Percentiles rank a stretch among this genome's conserved stretches.
Evolutionary conservation across 2,797 vertebrate genomes (phyloP).

Genomic region (Cyprinodon diabolis): DNA sequence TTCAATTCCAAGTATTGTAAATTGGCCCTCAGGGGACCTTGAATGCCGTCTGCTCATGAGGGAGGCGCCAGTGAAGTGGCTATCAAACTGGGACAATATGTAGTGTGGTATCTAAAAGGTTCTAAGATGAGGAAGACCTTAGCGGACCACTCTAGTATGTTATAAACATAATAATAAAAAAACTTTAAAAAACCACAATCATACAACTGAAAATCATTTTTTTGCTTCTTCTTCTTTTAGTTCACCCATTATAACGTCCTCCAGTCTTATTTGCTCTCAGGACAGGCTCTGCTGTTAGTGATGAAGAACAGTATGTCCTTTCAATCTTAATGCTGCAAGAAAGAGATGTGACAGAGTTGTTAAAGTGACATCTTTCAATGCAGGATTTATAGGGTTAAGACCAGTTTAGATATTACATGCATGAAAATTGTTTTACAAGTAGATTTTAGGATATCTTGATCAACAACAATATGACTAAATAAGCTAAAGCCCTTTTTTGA

Average conservation of each 20-base stretch:
- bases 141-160: neutral
- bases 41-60: conserved; percentile 1
- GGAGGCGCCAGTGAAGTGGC: neutral
- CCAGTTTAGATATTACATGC: neutral
- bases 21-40: conserved; percentile 3
- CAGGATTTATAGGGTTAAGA: neutral
- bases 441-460: neutral
- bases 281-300: neutral
- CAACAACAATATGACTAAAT: neutral
- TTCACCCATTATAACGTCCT: neutral
- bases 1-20: conserved; percentile 1
- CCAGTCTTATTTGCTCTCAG: neutral
- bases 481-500: neutral
- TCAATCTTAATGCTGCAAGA: neutral
- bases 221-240: neutral
- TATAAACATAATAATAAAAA: neutral
- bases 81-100: neutral
- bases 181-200: neutral
- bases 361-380: neutral
- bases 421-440: neutral
- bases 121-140: neutral
- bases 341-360: neutral
- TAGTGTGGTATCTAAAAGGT: neutral
- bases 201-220: neutral
- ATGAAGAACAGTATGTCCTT: neutral